A percentile compares a stretch with the other conserved stretches of the same genome.
phyloP scores from a whole-genome alignment of 1,140 invertebrate genomes.

The Cherax destructor region DNA sequence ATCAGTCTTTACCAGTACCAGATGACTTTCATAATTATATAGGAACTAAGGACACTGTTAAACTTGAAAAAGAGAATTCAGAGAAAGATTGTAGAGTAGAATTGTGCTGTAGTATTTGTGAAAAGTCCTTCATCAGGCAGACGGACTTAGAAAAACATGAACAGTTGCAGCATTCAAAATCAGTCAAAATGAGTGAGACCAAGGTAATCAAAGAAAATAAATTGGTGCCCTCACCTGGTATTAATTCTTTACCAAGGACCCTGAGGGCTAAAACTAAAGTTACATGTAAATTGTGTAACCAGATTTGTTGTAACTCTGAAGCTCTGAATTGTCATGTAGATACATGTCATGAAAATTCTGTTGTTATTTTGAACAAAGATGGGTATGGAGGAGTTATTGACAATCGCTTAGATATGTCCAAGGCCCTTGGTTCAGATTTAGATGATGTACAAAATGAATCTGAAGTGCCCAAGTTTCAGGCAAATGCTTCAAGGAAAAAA shows the following conservation, averaged over 20 bases:
- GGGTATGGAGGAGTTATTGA: conserved; percentile 23
- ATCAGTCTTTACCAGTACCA: background rate
- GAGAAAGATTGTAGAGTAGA: background rate
- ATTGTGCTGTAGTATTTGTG: conserved; percentile 23
- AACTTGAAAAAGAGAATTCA: background rate
- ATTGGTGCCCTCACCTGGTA: background rate
- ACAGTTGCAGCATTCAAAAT: conserved; percentile 1
- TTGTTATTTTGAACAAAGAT: conserved; percentile 36
- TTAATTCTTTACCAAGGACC: background rate
- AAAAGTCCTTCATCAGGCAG: background rate
- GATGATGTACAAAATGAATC: background rate
- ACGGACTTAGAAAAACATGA: conserved; percentile 22
- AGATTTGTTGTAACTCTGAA: background rate
- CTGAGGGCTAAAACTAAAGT: background rate
- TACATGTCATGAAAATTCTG: conserved; percentile 4
- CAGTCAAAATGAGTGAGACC: background rate
- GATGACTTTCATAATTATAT: background rate
- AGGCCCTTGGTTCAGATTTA: background rate
- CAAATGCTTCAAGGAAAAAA: background rate
- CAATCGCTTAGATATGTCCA: conserved; percentile 1
- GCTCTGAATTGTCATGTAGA: background rate
- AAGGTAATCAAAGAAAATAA: background rate
- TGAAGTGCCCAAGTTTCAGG: background rate
- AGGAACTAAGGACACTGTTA: background rate
- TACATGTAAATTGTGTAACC: background rate